These are phyloP conservation scores for Catharus bicknelli DNA, from an alignment of 2,113 vertebrate genomes.

Conservation along the genomic window DNA sequence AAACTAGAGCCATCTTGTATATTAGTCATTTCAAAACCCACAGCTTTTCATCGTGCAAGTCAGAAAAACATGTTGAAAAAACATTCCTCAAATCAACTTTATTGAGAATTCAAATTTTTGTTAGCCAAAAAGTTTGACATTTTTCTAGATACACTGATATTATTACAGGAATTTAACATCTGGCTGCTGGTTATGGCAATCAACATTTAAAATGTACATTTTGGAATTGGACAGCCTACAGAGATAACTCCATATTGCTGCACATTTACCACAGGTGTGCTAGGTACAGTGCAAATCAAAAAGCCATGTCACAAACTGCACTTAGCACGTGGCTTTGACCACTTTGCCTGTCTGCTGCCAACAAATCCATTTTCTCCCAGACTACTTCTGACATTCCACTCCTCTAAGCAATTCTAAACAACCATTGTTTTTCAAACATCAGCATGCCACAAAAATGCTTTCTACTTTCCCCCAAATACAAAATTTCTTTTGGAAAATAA, in stretches of 20 bases:
- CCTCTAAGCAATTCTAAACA: constrained; percentile 59
- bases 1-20: constrained; percentile 12
- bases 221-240: background rate
- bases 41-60: background rate
- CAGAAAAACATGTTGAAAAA: background rate
- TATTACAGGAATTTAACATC: background rate
- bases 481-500: constrained; percentile 11
- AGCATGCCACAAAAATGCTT: constrained; percentile 61
- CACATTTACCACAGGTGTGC: background rate
- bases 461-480: constrained; percentile 42
- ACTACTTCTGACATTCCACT: constrained; percentile 55
- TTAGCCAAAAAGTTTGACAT: background rate
- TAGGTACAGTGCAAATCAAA: background rate
- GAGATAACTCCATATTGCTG: background rate
- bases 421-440: constrained; percentile 54
- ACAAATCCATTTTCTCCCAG: constrained; percentile 50
- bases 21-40: constrained; percentile 9
- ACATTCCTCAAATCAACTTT: background rate
- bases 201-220: background rate
- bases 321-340: background rate
- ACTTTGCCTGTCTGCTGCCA: constrained; percentile 16
- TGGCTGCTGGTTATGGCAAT: background rate
- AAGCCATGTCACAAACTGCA: background rate
- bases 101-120: background rate
- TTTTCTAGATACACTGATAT: background rate